Evolutionary conservation across 2,888 invertebrate genomes (phyloP), one percentile per base, ranked within the genome.

Genomic region (Meliscaeva auricollis): DNA sequence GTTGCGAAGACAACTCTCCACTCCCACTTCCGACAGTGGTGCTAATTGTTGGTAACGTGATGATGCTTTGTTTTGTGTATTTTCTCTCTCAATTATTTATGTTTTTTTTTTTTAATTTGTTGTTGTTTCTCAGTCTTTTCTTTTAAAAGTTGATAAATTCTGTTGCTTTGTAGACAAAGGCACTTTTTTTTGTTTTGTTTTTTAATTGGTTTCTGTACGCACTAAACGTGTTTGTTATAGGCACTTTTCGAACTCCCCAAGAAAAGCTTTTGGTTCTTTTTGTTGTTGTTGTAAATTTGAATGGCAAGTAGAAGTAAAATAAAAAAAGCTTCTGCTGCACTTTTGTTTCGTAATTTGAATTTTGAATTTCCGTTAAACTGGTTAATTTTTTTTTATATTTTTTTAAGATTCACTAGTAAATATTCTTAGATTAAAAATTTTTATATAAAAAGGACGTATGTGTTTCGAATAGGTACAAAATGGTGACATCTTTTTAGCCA

Each of bases 381-480:
- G 58, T 26, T 41, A 38, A n/a, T 35, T 50, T 54, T 13, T 7
- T 15, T 30, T 13, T 26, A 6, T 6, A 15, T 30, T 60, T 9
- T 54, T 30, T 85, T 81, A 85, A 81, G 72, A 77, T 77, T 85
- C 76, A 73, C 50, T 76, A 80, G 87, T 87, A 87, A 87, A 87
- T 88, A 88, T 87, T 82, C 83, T 84, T 78, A 87, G 76, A 84
- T 73, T 88, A 87, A 80, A 87, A 82, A 46, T 74, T 82, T 87
- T 81, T 76, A 88, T 88, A 75, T 87, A 82, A 87, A 88, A 73
- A 85, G 89, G 88, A 88, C 89, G 89, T 87, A 88, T 89, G 87
- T 84, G 88, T 88, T 88, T 88, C 87, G 76, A 87, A 87, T 83
- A 89, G 89, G 89, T 89, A 89, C 89, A 87, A 87, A 87, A 85